Percentiles rank a stretch among this genome's conserved stretches.
Conservation (phyloP, 2,888 invertebrate species). For the Monoplex corrugatus region DNA sequence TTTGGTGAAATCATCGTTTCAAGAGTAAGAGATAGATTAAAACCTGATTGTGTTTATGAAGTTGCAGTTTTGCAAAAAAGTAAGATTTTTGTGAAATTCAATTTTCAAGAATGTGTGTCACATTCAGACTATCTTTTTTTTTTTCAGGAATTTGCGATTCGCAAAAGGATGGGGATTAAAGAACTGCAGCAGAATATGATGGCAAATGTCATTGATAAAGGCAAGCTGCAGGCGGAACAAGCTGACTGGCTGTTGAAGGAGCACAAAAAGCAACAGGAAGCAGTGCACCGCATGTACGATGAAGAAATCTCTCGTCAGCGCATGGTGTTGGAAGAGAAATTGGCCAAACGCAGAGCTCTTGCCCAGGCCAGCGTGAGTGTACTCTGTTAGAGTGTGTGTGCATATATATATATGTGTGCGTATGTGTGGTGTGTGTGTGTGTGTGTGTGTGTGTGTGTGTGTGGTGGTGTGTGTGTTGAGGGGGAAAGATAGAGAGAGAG, state of each 20-base stretch:
- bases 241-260: slow-evolving; percentile 78
- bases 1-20: no score
- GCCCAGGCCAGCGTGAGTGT: slow-evolving; percentile 74
- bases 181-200: slow-evolving; percentile 73
- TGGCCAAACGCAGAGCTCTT: slow-evolving; percentile 76
- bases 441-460: background rate
- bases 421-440: slow-evolving; percentile 3
- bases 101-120: background rate
- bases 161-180: slow-evolving; percentile 75
- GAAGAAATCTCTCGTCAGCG: slow-evolving; percentile 79
- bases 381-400: no score
- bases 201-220: slow-evolving; percentile 66
- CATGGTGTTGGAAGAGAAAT: slow-evolving; percentile 78
- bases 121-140: no score
- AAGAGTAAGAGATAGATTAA: no score
- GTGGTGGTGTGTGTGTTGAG: background rate
- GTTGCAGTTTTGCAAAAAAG: background rate
- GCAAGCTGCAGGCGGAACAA: slow-evolving; percentile 71
- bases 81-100: background rate
- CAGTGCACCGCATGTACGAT: slow-evolving; percentile 75
- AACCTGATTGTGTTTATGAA: background rate
- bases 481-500: no score
- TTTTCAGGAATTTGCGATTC: slow-evolving; percentile 76
- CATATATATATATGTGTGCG: background rate
- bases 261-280: slow-evolving; percentile 71